Evolutionary conservation across 2,113 vertebrate genomes (phyloP).

Genomic region (Corythoichthys intestinalis): DNA sequence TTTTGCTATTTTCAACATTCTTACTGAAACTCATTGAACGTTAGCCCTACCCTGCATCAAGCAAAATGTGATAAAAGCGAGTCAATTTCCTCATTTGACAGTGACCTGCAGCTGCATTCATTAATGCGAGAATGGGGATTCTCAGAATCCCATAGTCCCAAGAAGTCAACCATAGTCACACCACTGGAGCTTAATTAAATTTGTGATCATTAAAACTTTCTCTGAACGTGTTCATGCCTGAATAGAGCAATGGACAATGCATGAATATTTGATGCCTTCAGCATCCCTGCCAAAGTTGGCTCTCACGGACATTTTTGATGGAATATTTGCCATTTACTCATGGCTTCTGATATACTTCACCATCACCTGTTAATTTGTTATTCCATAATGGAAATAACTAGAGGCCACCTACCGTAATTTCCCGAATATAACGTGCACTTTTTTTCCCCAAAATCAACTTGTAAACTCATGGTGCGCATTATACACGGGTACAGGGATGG

Average conservation of each 20-base stretch:
- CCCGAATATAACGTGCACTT: no score
- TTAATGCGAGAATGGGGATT: conserved; percentile 44
- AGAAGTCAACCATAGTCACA: conserved; percentile 13
- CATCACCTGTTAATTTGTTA: not conserved
- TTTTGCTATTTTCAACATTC: not conserved
- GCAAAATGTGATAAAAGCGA: conserved; percentile 30
- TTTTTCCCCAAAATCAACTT: no score
- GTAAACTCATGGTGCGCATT: no score
- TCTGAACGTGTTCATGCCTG: conserved; percentile 23
- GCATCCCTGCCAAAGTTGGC: not conserved
- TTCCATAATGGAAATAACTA: conserved; percentile 9
- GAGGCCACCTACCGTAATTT: no score
- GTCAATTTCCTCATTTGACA: conserved; percentile 51
- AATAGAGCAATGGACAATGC: conserved; percentile 15
- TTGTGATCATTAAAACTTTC: conserved; percentile 48
- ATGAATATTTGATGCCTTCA: conserved; percentile 48
- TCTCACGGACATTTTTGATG: conserved; percentile 13
- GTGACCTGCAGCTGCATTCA: conserved; percentile 48
- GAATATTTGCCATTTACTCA: conserved; percentile 21
- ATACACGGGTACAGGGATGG: no score
- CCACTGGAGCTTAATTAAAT: conserved; percentile 48
- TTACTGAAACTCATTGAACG: not conserved
- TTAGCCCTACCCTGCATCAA: not conserved
- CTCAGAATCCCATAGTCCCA: conserved; percentile 30
- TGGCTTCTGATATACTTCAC: conserved; percentile 7